Evolutionary conservation across 53 echinoderm and acorn worm genomes (phyloP).

Genomic region (Arbacia lixula): DNA sequence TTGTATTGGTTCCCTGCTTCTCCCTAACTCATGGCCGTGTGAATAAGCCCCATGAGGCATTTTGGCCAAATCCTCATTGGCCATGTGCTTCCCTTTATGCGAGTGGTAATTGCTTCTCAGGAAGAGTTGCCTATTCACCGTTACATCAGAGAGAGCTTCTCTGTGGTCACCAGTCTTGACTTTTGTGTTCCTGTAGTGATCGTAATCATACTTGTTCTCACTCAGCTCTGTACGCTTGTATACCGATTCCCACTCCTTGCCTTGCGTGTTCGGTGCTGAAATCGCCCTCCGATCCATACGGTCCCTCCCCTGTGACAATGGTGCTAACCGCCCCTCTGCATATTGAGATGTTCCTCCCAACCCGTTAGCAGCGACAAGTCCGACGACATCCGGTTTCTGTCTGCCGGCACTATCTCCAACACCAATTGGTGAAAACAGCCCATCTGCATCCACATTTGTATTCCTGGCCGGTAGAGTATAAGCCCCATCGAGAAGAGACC

Average conservation of each 20-base stretch:
- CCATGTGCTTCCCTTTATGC: neutral
- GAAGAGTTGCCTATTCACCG: slow-evolving; percentile 33
- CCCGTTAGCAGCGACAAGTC: neutral
- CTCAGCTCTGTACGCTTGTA: neutral
- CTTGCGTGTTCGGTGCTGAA: neutral
- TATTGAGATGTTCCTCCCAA: neutral
- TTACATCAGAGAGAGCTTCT: slow-evolving; percentile 1
- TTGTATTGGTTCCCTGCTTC: neutral
- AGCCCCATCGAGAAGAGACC: too few species aligned
- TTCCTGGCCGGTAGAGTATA: neutral
- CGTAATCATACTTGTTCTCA: slow-evolving; percentile 8
- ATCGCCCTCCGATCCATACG: neutral
- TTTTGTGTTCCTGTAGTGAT: neutral
- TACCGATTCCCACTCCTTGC: neutral
- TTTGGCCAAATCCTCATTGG: too few species aligned
- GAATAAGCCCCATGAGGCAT: too few species aligned
- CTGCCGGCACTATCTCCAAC: neutral
- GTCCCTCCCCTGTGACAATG: neutral
- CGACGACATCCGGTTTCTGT: slow-evolving; percentile 4
- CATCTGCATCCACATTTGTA: neutral
- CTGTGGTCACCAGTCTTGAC: slow-evolving; percentile 8
- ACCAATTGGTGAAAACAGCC: slow-evolving; percentile 24
- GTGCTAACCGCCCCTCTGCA: neutral
- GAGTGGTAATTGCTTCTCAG: neutral
- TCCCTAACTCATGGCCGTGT: neutral